phyloP scores from a whole-genome alignment of 2,888 invertebrate species.

The Amaurobius ferox region DNA sequence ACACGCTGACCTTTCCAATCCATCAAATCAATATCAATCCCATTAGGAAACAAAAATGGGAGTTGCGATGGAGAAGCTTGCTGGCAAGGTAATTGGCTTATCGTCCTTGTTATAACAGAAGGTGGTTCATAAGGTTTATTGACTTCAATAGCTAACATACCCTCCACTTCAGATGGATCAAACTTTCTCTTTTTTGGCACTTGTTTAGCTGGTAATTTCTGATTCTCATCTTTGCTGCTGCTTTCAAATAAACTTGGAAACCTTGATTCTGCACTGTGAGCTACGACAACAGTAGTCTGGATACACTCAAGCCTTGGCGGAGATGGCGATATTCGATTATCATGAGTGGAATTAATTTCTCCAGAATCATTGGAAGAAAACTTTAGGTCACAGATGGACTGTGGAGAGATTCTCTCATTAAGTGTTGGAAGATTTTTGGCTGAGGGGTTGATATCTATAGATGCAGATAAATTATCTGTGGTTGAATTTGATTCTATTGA shows the following conservation, averaged over 20 bases:
- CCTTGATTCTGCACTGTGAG: conserved; percentile 44
- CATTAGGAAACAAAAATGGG: conserved; percentile 56
- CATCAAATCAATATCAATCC: conserved; percentile 85
- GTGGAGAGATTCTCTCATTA: conserved; percentile 30
- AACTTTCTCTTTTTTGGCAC: conserved; percentile 96
- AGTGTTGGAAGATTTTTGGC: conserved; percentile 17
- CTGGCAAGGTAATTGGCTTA: conserved; percentile 23
- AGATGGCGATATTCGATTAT: conserved; percentile 51
- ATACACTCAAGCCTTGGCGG: conserved; percentile 66
- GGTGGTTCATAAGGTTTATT: conserved; percentile 45
- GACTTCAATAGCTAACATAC: conserved; percentile 78
- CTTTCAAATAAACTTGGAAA: conserved; percentile 49
- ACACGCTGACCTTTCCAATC: conserved; percentile 97
- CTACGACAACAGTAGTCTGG: conserved; percentile 63
- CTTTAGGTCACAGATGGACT: conserved; percentile 6
- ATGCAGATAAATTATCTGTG: background rate
- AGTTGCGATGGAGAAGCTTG: conserved; percentile 47
- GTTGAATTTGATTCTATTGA: conserved; percentile 12
- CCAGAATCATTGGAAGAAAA: conserved; percentile 20
- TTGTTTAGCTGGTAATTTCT: conserved; percentile 80
- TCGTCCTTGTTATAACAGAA: conserved; percentile 58
- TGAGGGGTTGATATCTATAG: background rate
- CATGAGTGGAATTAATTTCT: conserved; percentile 3
- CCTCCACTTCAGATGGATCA: conserved; percentile 87
- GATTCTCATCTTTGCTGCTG: conserved; percentile 40